A percentile compares a stretch with the other conserved stretches of the same genome.
Evolutionary conservation across 1,140 invertebrate species (phyloP).

Genomic region (Zaprionus lachaisei): DNA sequence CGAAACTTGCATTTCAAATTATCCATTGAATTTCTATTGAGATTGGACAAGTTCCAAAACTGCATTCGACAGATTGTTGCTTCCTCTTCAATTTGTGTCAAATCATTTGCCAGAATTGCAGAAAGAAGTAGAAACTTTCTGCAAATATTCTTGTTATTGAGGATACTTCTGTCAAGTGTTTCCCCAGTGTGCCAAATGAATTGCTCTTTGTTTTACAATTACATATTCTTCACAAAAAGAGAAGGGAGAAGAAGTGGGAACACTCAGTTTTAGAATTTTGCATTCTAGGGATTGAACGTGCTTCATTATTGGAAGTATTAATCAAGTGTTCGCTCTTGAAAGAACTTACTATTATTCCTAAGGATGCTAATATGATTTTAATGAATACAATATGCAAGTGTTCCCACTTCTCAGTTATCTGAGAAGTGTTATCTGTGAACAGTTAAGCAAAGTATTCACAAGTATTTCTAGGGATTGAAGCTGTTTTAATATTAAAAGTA

Average conservation of each 20-base stretch:
- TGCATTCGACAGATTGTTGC: neutral
- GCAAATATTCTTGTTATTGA: neutral
- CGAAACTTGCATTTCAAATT: slow-evolving; percentile 5
- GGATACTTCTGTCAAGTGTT: neutral
- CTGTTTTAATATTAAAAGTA: no score
- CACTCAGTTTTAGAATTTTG: no score
- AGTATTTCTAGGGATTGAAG: no score
- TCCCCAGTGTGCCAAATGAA: neutral
- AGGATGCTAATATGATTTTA: neutral
- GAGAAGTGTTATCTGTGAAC: no score
- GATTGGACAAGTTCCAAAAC: neutral
- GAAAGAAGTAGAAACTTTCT: neutral
- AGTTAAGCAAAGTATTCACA: no score
- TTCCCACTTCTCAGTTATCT: no score
- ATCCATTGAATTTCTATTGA: neutral
- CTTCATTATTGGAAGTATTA: no score
- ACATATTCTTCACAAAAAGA: neutral
- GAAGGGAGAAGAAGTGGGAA: no score
- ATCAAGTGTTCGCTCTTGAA: no score
- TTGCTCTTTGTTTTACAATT: neutral
- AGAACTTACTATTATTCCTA: no score
- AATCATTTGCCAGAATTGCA: neutral
- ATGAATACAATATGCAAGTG: no score
- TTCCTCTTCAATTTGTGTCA: neutral
- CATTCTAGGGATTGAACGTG: no score